phyloP scores from a whole-genome alignment of 2,113 vertebrate species.

The Dicaeum eximium region DNA sequence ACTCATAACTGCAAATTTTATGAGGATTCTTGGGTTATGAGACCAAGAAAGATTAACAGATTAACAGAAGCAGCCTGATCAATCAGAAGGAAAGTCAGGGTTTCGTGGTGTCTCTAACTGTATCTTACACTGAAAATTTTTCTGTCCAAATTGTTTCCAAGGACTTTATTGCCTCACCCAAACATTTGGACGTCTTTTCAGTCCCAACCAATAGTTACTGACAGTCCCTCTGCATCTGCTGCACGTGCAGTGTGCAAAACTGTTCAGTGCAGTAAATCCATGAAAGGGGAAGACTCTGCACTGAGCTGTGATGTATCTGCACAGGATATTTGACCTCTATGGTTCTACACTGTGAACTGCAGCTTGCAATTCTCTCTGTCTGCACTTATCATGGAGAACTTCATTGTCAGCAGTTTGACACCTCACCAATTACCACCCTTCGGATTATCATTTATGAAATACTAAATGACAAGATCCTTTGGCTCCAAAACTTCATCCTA shows the following conservation, averaged over 20 bases:
- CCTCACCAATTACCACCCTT: not conserved
- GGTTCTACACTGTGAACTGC: not conserved
- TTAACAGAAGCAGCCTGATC: not conserved
- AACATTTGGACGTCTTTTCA: not conserved
- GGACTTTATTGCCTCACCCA: not conserved
- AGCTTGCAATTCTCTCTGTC: not conserved
- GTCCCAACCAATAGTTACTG: not conserved
- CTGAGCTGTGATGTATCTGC: not conserved
- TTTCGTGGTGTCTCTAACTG: not conserved
- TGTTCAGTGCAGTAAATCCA: not conserved
- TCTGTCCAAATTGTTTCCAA: not conserved
- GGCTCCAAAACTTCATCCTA: not conserved
- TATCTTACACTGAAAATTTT: not conserved
- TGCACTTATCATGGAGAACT: not conserved
- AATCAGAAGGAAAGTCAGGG: not conserved
- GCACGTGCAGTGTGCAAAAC: accelerated
- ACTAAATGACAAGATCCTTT: not conserved
- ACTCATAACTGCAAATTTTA: not conserved
- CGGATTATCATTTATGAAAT: not conserved
- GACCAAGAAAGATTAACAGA: not conserved
- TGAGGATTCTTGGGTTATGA: not conserved
- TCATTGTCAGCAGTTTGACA: not conserved
- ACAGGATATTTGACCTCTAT: not conserved
- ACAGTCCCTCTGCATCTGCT: not conserved
- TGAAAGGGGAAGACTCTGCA: not conserved